Evolutionary conservation across 2,797 vertebrate species (phyloP), one percentile per base, ranked within the genome.

Genomic region (Hipposideros larvatus): DNA sequence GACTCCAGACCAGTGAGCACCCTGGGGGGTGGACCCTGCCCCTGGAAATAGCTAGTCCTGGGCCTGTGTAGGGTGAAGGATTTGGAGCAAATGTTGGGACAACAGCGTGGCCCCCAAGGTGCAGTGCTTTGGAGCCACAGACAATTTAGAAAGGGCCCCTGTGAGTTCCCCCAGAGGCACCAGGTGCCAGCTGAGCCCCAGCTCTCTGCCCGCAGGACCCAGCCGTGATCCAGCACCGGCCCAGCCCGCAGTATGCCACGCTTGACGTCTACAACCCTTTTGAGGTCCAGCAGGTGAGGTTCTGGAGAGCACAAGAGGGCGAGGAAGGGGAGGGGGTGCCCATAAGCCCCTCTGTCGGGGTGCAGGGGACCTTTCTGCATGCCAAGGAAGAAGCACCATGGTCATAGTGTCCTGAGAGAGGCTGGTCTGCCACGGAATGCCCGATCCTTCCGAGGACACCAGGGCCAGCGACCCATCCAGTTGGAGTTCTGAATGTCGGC

Each of bases 201-300:
- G 8, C 19, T 96, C 79, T 97, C 91, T 89, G 24, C 61, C 74
- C 65, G 37, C 94, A 99, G 99, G 99, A 99, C 94, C 99, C 99
- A 51, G 99, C 99, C 34, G 98, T 99, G 97, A 99, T 98, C 89
- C 99, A 99, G 98, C 99, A 99, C 94, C 98, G 98, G 97, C 98
- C 99, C 86, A 99, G 97, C 88, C 98, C 99, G 0, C 99, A 99
- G 70, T 99, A 99, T 82, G 99, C 99, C 94, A 99, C 99, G 1
- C 98, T 99, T 98, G 99, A 99, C 34, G 99, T 99, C 34, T 99
- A 99, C 98, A 99, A 99, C 97, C 99, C 99, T 0, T 99, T 99
- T 96, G 99, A 99, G 95, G 99, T 98, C 90, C 96, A 97, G 3
- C 99, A 97, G 99, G 99, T 98, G 96, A 97, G 97, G 57, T 88